Percentiles rank a stretch among this genome's conserved stretches.
Evolutionary conservation across 2,888 invertebrate genomes (phyloP).

Genomic region (Crepidodera aurea): DNA sequence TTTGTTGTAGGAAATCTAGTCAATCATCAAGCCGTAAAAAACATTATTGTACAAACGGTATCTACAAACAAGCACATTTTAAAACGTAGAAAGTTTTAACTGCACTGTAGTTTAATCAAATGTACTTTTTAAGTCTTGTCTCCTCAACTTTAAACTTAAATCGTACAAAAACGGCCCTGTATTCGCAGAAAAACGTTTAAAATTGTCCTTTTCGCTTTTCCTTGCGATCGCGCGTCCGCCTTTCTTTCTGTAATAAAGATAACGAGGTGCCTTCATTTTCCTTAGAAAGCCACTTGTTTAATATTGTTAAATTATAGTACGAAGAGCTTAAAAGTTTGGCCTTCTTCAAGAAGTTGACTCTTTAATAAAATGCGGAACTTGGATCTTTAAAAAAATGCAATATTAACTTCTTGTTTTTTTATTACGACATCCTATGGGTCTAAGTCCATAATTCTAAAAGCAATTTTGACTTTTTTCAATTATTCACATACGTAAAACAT

Average conservation of each 20-base stretch:
- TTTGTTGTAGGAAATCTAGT: no score
- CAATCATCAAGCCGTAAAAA: no score
- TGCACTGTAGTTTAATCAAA: background rate
- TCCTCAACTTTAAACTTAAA: background rate
- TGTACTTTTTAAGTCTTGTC: background rate
- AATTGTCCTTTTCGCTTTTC: slow-evolving; percentile 51
- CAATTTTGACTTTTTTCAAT: no score
- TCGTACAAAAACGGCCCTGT: slow-evolving; percentile 13
- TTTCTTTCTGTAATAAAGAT: slow-evolving; percentile 55
- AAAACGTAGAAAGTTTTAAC: no score
- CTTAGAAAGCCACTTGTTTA: slow-evolving; percentile 51
- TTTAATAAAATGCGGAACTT: slow-evolving; percentile 36
- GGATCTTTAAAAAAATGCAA: slow-evolving; percentile 27
- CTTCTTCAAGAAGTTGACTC: slow-evolving; percentile 22
- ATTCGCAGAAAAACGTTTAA: slow-evolving; percentile 47
- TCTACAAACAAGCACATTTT: no score
- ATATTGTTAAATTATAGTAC: slow-evolving; percentile 50
- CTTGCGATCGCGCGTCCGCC: slow-evolving; percentile 46
- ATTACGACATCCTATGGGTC: background rate
- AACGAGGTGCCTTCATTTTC: slow-evolving; percentile 54
- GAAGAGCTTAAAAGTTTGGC: slow-evolving; percentile 49
- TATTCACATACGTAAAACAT: no score
- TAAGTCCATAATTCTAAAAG: no score
- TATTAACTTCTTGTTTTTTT: slow-evolving; percentile 36
- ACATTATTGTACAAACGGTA: no score